Conservation (phyloP, 2,888 invertebrate species). For the Megaustenia siamemsis region DNA sequence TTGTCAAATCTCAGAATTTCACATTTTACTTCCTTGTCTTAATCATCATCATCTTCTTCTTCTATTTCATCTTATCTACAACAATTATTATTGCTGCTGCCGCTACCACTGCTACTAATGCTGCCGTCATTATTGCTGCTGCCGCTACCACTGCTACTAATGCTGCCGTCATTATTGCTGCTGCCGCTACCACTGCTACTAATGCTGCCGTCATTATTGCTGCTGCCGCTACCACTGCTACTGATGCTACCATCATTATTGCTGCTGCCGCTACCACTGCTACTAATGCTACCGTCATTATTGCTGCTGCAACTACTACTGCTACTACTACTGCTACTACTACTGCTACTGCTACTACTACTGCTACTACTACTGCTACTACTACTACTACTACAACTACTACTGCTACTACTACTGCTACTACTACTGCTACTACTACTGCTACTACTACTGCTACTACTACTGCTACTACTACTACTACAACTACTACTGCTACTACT, state of each 20-base stretch:
- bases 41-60: no score
- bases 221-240: no score
- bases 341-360: slow-evolving; percentile 10
- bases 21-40: no score
- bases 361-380: slow-evolving; percentile 14
- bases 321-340: slow-evolving; percentile 25
- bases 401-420: slow-evolving; percentile 24
- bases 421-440: slow-evolving; percentile 28
- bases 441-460: slow-evolving; percentile 21
- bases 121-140: no score
- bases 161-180: no score
- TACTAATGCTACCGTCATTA: no score
- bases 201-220: no score
- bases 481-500: slow-evolving; percentile 8
- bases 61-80: no score
- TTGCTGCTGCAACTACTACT: slow-evolving; percentile 20
- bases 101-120: no score
- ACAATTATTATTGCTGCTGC: slow-evolving; percentile 6
- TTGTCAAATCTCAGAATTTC: no score
- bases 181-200: no score
- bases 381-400: slow-evolving; percentile 21
- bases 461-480: slow-evolving; percentile 11
- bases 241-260: background rate
- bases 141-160: no score
- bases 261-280: slow-evolving; percentile 9